phyloP scores from a whole-genome alignment of 1,140 invertebrate genomes.

The Epicauta chinensis region DNA sequence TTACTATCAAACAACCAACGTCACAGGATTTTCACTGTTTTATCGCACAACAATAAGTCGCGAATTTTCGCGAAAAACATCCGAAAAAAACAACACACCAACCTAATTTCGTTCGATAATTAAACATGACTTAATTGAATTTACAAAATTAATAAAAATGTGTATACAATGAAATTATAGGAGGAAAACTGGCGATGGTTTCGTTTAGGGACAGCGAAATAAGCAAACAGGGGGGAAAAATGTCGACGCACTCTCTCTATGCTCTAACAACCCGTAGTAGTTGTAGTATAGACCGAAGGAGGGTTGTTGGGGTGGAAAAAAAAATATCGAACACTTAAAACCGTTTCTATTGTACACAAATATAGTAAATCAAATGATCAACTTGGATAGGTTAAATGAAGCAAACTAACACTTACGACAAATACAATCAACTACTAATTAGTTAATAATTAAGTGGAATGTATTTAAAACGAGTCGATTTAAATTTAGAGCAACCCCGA shows the following conservation, averaged over 20 bases:
- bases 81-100: too few species aligned
- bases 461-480: constrained; percentile 35
- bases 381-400: constrained; percentile 23
- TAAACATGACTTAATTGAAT: too few species aligned
- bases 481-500: constrained; percentile 36
- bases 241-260: constrained; percentile 8
- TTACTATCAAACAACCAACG: constrained; percentile 4
- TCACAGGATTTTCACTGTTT: background rate
- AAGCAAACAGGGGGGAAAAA: constrained; percentile 9
- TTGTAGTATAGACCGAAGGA: background rate
- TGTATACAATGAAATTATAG: too few species aligned
- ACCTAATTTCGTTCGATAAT: too few species aligned
- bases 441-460: constrained; percentile 33
- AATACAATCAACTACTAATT: constrained; percentile 32
- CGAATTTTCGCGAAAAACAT: background rate
- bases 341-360: background rate
- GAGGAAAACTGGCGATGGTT: too few species aligned
- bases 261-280: background rate
- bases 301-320: background rate
- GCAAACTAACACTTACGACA: constrained; percentile 25
- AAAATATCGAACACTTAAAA: background rate
- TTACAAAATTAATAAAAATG: too few species aligned
- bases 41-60: background rate
- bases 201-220: too few species aligned
- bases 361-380: background rate